Evolutionary conservation across 2,888 invertebrate genomes (phyloP).

Genomic region (Agriopis aurantiaria): DNA sequence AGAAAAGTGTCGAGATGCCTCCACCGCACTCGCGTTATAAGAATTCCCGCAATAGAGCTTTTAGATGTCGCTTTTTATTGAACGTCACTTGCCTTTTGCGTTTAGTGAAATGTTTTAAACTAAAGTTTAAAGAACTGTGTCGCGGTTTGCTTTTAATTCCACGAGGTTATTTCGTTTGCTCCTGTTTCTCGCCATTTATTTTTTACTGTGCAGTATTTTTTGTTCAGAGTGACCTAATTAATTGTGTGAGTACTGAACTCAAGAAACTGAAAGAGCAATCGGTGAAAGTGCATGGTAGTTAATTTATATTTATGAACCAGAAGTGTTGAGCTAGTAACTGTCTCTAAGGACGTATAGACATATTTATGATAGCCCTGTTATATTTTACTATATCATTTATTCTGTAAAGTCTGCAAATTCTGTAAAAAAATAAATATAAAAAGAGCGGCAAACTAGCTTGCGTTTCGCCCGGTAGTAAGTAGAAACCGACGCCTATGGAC

Average conservation of each 20-base stretch:
- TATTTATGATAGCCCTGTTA: not conserved
- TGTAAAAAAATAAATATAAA: too few species aligned
- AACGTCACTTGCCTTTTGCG: slow-evolving; percentile 55
- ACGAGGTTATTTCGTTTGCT: slow-evolving; percentile 4
- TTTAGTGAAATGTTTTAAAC: slow-evolving; percentile 34
- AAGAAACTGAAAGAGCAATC: slow-evolving; percentile 11
- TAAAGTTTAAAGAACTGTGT: slow-evolving; percentile 22
- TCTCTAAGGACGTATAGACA: not conserved
- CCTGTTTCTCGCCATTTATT: not conserved
- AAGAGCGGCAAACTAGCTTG: too few species aligned
- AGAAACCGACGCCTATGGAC: too few species aligned
- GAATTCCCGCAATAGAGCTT: slow-evolving; percentile 65
- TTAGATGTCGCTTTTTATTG: slow-evolving; percentile 63
- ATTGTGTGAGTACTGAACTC: slow-evolving; percentile 1
- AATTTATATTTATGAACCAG: slow-evolving; percentile 7
- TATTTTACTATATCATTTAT: not conserved
- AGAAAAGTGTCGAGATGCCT: slow-evolving; percentile 68
- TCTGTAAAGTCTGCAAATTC: too few species aligned
- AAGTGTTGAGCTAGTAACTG: not conserved
- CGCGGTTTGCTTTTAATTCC: slow-evolving; percentile 6
- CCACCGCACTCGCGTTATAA: slow-evolving; percentile 54
- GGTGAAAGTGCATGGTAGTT: not conserved
- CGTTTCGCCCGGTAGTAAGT: too few species aligned
- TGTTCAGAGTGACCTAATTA: slow-evolving; percentile 19
- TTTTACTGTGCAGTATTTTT: slow-evolving; percentile 4